Percentiles rank a stretch among this genome's conserved stretches.
These are phyloP conservation scores for Drosophila kambysellisi DNA, from an alignment of 2,888 invertebrate genomes.

Conservation along the genomic window DNA sequence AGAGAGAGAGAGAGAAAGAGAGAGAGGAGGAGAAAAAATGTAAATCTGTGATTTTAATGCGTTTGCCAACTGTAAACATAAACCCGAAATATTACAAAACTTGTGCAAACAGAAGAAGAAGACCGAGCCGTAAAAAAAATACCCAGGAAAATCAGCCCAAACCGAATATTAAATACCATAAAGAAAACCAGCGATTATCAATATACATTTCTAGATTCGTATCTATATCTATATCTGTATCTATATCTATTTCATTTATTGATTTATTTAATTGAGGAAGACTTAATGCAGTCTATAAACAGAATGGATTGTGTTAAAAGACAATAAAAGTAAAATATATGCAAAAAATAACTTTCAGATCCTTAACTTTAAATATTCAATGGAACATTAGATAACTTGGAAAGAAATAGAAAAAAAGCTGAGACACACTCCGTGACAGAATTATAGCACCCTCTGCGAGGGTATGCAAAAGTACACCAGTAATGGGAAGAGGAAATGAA, in stretches of 20 bases:
- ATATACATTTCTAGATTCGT: background rate
- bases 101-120: constrained; percentile 73
- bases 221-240: background rate
- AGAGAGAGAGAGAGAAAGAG: background rate
- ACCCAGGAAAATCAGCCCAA: background rate
- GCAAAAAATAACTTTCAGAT: background rate
- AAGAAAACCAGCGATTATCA: background rate
- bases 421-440: background rate
- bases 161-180: background rate
- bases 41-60: constrained; percentile 83
- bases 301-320: too few relatives aligned
- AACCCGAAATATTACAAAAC: constrained; percentile 82
- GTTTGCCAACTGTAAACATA: constrained; percentile 82
- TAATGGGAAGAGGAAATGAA: constrained; percentile 64
- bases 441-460: background rate
- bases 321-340: background rate
- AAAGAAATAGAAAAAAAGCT: background rate
- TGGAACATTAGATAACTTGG: background rate
- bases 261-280: background rate
- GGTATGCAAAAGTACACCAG: constrained; percentile 2
- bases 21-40: constrained; percentile 56
- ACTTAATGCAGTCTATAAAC: too few relatives aligned
- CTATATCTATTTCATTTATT: too few relatives aligned
- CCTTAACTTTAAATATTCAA: background rate
- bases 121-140: constrained; percentile 56